Evolutionary conservation across 2,113 vertebrate genomes (phyloP).

Genomic region (Nothocercus nigrocapillus): DNA sequence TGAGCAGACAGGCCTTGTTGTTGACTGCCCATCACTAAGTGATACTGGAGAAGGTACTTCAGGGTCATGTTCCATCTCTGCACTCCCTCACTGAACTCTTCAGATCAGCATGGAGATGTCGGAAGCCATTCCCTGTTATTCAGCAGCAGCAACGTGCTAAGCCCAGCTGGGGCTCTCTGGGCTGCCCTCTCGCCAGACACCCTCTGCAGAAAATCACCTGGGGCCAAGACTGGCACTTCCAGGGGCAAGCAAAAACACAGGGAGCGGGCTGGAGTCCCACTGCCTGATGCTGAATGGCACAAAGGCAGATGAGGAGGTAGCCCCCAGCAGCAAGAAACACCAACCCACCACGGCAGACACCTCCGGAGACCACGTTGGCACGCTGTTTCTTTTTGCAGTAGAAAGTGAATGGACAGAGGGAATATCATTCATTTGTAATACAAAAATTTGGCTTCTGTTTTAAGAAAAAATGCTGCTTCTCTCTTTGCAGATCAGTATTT

Average conservation of each 20-base stretch:
- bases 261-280: background rate
- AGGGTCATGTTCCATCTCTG: background rate
- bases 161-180: background rate
- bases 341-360: background rate
- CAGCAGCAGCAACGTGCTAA: background rate
- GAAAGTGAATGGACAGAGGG: background rate
- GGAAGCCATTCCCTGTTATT: rapidly evolving
- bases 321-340: background rate
- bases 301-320: background rate
- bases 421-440: background rate
- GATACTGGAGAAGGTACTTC: background rate
- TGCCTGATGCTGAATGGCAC: background rate
- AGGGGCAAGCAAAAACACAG: background rate
- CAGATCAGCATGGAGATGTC: background rate
- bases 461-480: background rate
- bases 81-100: background rate
- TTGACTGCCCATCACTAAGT: background rate
- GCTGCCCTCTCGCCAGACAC: background rate
- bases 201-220: background rate
- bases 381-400: background rate
- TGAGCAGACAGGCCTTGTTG: background rate
- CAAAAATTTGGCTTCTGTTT: background rate
- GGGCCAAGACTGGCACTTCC: background rate
- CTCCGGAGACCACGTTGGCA: background rate
- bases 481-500: background rate